These are phyloP conservation scores for Ptychoptera contaminata DNA, from an alignment of 2,888 invertebrate species.

Conservation along the genomic window DNA sequence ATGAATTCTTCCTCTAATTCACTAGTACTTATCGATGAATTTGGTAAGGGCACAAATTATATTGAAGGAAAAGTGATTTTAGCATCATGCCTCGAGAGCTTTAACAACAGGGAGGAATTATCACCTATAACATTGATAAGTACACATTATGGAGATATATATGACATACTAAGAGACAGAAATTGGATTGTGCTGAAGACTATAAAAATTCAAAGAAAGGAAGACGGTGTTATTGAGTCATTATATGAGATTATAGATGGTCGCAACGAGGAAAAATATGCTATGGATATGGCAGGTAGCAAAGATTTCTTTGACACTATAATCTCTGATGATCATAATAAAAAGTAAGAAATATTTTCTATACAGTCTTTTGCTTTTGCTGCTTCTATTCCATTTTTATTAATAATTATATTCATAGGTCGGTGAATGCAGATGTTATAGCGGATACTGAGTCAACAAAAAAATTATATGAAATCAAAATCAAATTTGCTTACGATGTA, in stretches of 20 bases:
- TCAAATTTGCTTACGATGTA: no score
- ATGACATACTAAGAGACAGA: slow-evolving; percentile 33
- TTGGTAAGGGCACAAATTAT: slow-evolving; percentile 70
- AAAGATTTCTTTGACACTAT: no score
- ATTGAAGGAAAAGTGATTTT: slow-evolving; percentile 62
- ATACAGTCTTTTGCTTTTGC: no score
- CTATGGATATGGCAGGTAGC: no score
- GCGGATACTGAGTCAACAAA: no score
- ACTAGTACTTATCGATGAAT: slow-evolving; percentile 74
- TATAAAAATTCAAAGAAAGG: slow-evolving; percentile 1
- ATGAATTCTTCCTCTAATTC: slow-evolving; percentile 50
- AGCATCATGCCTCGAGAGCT: slow-evolving; percentile 48
- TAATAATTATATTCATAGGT: no score
- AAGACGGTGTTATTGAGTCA: slow-evolving; percentile 2
- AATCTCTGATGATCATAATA: no score
- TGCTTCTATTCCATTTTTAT: no score
- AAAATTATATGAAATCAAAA: no score
- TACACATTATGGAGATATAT: slow-evolving; percentile 60
- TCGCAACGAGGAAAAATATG: no score
- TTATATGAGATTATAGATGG: slow-evolving; percentile 7
- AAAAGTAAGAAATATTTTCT: no score
- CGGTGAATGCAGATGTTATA: no score
- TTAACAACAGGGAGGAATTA: slow-evolving; percentile 36
- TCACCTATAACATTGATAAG: slow-evolving; percentile 64
- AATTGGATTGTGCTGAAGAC: slow-evolving; percentile 4